Evolutionary conservation across 2,888 invertebrate genomes (phyloP).

Genomic region (Euzophera pinguis): DNA sequence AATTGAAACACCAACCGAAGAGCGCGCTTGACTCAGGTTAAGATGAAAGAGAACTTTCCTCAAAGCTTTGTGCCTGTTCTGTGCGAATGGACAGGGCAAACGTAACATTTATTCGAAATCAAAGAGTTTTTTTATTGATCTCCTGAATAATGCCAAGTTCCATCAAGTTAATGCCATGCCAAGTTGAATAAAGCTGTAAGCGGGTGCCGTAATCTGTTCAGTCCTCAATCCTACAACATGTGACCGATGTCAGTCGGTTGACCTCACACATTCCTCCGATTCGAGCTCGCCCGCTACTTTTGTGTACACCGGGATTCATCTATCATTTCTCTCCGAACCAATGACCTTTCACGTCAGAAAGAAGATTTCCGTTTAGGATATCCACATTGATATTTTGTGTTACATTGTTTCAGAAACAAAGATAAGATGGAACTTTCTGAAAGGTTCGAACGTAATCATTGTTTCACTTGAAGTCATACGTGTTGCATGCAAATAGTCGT

Average conservation of each 20-base stretch:
- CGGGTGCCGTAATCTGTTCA: constrained; percentile 61
- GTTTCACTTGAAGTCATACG: neutral
- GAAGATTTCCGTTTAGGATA: constrained; percentile 38
- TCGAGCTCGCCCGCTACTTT: constrained; percentile 55
- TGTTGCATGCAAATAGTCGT: no score
- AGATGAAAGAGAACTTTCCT: constrained; percentile 39
- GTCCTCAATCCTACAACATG: constrained; percentile 51
- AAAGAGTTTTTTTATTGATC: constrained; percentile 54
- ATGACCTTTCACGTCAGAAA: constrained; percentile 49
- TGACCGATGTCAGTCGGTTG: constrained; percentile 56
- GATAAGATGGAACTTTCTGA: neutral
- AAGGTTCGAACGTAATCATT: neutral
- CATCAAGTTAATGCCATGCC: constrained; percentile 38
- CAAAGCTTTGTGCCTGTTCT: constrained; percentile 31
- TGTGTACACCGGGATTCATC: constrained; percentile 56
- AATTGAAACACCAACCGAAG: constrained; percentile 40
- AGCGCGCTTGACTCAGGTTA: constrained; percentile 25
- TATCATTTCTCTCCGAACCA: constrained; percentile 56
- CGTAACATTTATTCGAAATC: constrained; percentile 42
- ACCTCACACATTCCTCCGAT: constrained; percentile 61
- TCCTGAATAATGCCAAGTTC: no score
- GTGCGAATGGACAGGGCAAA: constrained; percentile 26
- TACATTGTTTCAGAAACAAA: constrained; percentile 5
- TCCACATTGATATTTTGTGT: constrained; percentile 32
- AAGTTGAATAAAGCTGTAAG: constrained; percentile 59